A percentile compares a stretch with the other conserved stretches of the same genome.
These are phyloP conservation scores for Mallotus villosus DNA, from an alignment of 2,797 vertebrate species.

Conservation along the genomic window DNA sequence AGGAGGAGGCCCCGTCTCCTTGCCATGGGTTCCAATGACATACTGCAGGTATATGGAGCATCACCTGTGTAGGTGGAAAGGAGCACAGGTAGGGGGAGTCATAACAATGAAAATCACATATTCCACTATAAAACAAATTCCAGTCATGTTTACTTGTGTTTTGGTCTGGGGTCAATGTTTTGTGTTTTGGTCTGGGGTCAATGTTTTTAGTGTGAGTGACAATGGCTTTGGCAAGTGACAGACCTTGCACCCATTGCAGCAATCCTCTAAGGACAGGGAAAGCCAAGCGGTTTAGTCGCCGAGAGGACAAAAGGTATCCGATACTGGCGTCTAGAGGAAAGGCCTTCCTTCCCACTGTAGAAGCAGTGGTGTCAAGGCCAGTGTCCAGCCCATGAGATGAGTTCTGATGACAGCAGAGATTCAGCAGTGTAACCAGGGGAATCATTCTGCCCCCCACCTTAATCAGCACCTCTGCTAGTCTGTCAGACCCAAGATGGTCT, in stretches of 20 bases:
- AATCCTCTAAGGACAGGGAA: slow-evolving; percentile 77
- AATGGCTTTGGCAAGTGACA: slow-evolving; percentile 18
- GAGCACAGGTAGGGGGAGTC: neutral
- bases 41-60: slow-evolving; percentile 64
- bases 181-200: neutral
- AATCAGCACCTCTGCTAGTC: slow-evolving; percentile 74
- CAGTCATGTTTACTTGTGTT: neutral
- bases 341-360: slow-evolving; percentile 11
- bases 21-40: slow-evolving; percentile 81
- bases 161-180: neutral
- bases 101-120: neutral
- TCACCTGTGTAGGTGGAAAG: slow-evolving; percentile 46
- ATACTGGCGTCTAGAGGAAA: slow-evolving; percentile 78
- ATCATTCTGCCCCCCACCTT: slow-evolving; percentile 80
- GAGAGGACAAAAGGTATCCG: slow-evolving; percentile 77
- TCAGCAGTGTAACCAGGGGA: slow-evolving; percentile 73
- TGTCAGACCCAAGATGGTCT: slow-evolving; percentile 79
- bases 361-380: neutral
- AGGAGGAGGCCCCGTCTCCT: slow-evolving; percentile 71
- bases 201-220: neutral
- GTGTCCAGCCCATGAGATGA: neutral
- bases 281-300: slow-evolving; percentile 65
- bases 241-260: slow-evolving; percentile 76
- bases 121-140: neutral
- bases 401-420: slow-evolving; percentile 43